A percentile compares a stretch with the other conserved stretches of the same genome.
These are phyloP conservation scores for Epistrophe eligans DNA, from an alignment of 2,888 invertebrate genomes.

Conservation along the genomic window DNA sequence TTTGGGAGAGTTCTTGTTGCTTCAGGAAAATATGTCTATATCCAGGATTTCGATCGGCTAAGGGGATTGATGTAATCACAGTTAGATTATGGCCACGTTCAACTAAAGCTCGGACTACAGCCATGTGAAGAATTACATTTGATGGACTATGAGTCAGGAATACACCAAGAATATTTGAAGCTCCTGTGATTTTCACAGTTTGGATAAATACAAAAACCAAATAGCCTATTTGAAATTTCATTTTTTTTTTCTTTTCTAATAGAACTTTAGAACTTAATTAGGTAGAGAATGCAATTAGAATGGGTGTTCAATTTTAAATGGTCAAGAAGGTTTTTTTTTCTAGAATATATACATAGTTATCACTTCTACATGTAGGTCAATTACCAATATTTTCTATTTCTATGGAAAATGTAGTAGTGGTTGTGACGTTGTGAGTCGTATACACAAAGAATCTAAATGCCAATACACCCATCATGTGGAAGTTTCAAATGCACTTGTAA, in stretches of 20 bases:
- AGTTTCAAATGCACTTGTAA: not conserved
- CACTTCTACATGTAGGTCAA: not conserved
- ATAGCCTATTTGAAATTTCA: constrained; percentile 24
- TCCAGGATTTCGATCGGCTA: constrained; percentile 79
- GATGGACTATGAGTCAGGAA: constrained; percentile 82
- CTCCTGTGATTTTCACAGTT: not conserved
- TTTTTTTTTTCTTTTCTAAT: not conserved
- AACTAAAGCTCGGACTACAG: constrained; percentile 80
- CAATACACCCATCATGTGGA: not conserved
- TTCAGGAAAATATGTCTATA: constrained; percentile 80
- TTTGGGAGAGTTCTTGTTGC: constrained; percentile 29
- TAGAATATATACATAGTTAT: not conserved
- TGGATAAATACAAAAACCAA: not conserved
- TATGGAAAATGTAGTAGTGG: too few species aligned
- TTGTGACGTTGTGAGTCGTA: not conserved
- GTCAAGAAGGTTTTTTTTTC: not conserved
- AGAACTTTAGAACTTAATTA: not conserved
- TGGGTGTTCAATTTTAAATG: not conserved
- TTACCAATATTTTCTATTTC: not conserved
- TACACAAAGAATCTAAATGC: not conserved
- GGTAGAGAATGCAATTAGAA: too few species aligned
- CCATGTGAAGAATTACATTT: constrained; percentile 82
- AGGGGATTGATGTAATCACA: constrained; percentile 79
- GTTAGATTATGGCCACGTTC: constrained; percentile 82
- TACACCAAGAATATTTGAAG: constrained; percentile 81